A percentile compares a stretch with the other conserved stretches of the same genome.
phyloP scores from a whole-genome alignment of 2,113 vertebrate species.

The Cyprinodon brontotheroides region DNA sequence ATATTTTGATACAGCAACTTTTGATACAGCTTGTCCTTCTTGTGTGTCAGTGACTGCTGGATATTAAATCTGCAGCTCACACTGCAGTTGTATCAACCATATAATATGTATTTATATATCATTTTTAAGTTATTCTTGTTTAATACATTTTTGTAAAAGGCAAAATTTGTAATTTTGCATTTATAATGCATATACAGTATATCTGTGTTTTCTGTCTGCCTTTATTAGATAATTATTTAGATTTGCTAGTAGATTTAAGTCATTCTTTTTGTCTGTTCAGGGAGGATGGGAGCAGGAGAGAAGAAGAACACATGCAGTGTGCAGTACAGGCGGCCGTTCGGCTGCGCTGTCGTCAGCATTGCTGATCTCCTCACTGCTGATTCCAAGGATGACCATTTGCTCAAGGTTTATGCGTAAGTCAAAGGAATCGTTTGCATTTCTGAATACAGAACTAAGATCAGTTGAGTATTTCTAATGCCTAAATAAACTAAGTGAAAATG shows the following conservation, averaged over 20 bases:
- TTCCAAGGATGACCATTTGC: conserved; percentile 93
- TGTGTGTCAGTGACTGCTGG: too few relatives aligned
- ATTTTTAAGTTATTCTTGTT: not conserved
- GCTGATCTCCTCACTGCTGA: conserved; percentile 93
- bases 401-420: conserved; percentile 98
- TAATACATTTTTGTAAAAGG: not conserved
- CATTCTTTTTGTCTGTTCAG: conserved; percentile 73
- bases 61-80: too few relatives aligned
- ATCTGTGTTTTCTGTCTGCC: too few relatives aligned
- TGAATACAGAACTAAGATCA: not conserved
- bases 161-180: not conserved
- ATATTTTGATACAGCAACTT: too few relatives aligned
- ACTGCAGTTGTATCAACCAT: too few relatives aligned
- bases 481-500: too few relatives aligned
- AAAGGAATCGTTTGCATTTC: not conserved
- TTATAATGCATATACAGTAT: too few relatives aligned
- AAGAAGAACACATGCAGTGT: conserved; percentile 93
- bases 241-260: not conserved
- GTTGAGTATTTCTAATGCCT: not conserved
- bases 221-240: not conserved
- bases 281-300: conserved; percentile 96
- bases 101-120: too few relatives aligned
- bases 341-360: conserved; percentile 95
- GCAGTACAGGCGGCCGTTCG: conserved; percentile 93
- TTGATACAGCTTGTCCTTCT: too few relatives aligned